These are phyloP conservation scores for Penelope pileata DNA, from an alignment of 2,113 vertebrate genomes.

Conservation along the genomic window DNA sequence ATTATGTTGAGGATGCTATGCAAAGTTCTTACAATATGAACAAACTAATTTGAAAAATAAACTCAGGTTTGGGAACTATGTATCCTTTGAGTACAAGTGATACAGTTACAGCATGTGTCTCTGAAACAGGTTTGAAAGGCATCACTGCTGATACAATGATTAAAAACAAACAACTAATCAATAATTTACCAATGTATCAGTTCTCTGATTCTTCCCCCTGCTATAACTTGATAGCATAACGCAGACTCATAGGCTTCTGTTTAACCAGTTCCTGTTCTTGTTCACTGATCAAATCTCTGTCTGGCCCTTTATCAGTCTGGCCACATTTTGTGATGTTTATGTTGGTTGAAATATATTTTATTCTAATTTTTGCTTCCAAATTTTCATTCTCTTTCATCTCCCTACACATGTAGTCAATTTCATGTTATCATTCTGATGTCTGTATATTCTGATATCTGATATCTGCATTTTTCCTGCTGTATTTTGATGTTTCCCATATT, in stretches of 20 bases:
- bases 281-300: not conserved
- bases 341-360: not conserved
- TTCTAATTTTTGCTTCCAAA: not conserved
- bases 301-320: not conserved
- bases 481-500: not conserved
- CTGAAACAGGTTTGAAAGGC: not conserved
- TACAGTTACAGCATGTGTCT: not conserved
- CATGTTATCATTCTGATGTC: not conserved
- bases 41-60: not conserved
- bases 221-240: not conserved
- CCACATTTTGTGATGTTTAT: not conserved
- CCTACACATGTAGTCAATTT: not conserved
- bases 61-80: not conserved
- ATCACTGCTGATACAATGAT: not conserved
- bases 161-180: not conserved
- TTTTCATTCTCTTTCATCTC: not conserved
- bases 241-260: not conserved
- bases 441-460: not conserved
- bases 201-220: not conserved
- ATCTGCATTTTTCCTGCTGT: not conserved
- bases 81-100: not conserved
- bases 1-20: not conserved
- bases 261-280: not conserved
- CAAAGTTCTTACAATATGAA: not conserved
- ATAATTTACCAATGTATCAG: not conserved